Conservation (phyloP, 2,797 vertebrate genomes). For the Adelosebastes latens region DNA sequence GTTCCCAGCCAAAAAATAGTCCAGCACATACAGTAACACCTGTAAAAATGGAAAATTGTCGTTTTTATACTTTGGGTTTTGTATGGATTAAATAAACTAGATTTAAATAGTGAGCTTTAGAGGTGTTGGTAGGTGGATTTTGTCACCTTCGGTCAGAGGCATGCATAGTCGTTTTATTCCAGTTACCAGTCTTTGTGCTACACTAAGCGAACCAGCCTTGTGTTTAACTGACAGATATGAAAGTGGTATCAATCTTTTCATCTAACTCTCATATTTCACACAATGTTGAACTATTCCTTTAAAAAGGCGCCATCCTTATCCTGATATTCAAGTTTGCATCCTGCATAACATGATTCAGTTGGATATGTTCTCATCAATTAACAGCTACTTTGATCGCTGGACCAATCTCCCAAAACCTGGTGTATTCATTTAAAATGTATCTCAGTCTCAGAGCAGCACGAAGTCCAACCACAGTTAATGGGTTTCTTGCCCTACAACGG, state of each 20-base stretch:
- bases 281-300: neutral
- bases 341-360: neutral
- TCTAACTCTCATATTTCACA: neutral
- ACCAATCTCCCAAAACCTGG: neutral
- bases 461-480: conserved; percentile 44
- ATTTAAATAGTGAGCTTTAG: neutral
- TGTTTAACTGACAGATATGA: neutral
- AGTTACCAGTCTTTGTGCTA: neutral
- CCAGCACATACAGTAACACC: neutral
- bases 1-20: neutral
- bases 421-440: neutral
- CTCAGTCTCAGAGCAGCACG: conserved; percentile 18
- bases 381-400: neutral
- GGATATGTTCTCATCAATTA: neutral
- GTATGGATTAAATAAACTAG: neutral
- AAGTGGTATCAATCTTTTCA: neutral
- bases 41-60: neutral
- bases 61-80: neutral
- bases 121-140: neutral
- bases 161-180: neutral
- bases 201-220: neutral
- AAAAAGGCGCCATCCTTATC: neutral
- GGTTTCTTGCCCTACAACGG: conserved; percentile 68
- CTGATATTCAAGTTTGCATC: neutral
- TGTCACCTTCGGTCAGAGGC: neutral